These are phyloP conservation scores for Hemiscyllium ocellatum DNA, from an alignment of 2,113 vertebrate genomes.

Conservation along the genomic window DNA sequence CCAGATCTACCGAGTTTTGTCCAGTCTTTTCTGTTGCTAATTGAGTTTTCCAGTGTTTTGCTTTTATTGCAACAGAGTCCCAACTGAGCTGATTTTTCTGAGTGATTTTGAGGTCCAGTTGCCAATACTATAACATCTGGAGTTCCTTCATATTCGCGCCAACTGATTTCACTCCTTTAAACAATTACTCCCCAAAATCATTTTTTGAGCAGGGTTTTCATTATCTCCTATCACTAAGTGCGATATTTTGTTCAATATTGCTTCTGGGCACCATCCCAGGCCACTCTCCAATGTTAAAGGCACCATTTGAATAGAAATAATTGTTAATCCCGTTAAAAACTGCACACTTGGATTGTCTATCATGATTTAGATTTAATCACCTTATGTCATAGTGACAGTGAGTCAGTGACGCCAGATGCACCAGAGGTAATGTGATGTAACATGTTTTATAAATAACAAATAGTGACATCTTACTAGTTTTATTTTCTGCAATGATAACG, in stretches of 20 bases:
- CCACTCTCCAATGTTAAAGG: no score
- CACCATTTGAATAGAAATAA: background rate
- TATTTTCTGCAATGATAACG: background rate
- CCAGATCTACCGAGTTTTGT: no score
- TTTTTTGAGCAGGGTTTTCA: background rate
- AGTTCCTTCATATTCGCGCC: no score
- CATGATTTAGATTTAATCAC: background rate
- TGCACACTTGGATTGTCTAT: background rate
- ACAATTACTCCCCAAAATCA: background rate
- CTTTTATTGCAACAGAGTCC: background rate
- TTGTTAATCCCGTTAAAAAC: background rate
- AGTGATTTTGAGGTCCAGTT: background rate
- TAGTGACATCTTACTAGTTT: background rate
- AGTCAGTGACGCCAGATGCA: background rate
- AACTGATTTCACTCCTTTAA: background rate
- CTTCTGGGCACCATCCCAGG: no score
- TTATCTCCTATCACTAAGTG: background rate
- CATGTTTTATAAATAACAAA: background rate
- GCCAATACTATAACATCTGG: no score
- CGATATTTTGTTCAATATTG: no score
- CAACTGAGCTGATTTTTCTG: background rate
- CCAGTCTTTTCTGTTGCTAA: no score
- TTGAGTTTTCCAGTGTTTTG: no score
- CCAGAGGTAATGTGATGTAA: background rate
- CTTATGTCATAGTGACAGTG: background rate